Base-by-base conservation (phyloP, 2,113 vertebrate species). In the Callospermophilus lateralis region DNA sequence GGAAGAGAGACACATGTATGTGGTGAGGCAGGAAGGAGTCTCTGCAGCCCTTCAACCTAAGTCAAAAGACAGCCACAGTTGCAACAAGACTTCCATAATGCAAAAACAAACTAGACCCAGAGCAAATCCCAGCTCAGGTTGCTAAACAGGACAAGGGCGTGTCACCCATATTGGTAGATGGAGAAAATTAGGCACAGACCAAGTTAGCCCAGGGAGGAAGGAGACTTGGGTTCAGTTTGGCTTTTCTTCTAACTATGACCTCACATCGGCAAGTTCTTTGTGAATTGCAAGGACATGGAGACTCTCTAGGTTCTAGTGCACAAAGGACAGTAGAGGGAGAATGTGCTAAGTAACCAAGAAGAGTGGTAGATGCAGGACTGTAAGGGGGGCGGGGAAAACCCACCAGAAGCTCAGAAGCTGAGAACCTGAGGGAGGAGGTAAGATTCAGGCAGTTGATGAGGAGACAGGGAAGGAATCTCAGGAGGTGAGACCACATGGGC, bases 1-100 rank as follows among this genome's bases (percentile, higher is more conserved):
- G 93, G 37, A 98, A 85, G 80, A 98, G 17, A 72, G 78, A 45
- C 6, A 12, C 77, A 19, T 8, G 77, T 6, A 11, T 4, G 9
- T 72, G 30, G 0, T 16, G 6, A 16, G 16, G 16, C 7, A 76
- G n/a, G 1, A 32, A 24, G 45, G 48, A 68, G 61, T 32, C 34
- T 68, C 61, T 76, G 22, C 12, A 61, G 11, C 39, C 39, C 34
- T 34, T 22, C 4, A 4, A 1, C 32, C 55, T n/a, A 55, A 12
- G 53, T 34, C 65, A n/a, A 58, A 78, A 76, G 10, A 61, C 8
- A 24, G 26, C 34, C 42, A 12, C 20, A 12, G 3, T 58, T 6
- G 32, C 30, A 74, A 26, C 2, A 4, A 15, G 15, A 16, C 39
- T 34, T 55, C 53, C 42, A 19, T 13, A 3, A 8, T 1, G 16